phyloP scores from a whole-genome alignment of 2,113 vertebrate species.

The Lucifuga dentata region DNA sequence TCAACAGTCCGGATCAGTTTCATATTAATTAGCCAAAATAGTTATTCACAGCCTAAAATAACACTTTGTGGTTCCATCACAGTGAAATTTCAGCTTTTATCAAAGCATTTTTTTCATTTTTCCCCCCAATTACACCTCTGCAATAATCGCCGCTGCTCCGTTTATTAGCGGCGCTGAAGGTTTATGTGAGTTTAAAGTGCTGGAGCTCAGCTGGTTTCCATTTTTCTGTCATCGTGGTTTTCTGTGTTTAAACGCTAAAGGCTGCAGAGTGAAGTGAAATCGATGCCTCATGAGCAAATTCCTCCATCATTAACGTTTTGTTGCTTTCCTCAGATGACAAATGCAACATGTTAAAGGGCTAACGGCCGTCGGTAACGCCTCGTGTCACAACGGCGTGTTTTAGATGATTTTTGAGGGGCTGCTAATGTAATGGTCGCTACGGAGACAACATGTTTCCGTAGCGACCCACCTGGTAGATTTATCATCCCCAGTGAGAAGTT shows the following conservation, averaged over 20 bases:
- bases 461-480: background rate
- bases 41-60: constrained; percentile 28
- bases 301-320: constrained; percentile 44
- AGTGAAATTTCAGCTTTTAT: constrained; percentile 31
- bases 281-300: constrained; percentile 64
- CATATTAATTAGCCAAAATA: constrained; percentile 14
- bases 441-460: constrained; percentile 24
- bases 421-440: constrained; percentile 14
- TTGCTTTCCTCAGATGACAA: constrained; percentile 31
- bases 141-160: constrained; percentile 13
- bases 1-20: constrained; percentile 11
- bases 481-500: background rate
- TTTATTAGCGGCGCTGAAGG: constrained; percentile 44
- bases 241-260: constrained; percentile 50
- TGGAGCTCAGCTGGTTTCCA: constrained; percentile 73
- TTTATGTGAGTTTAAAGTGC: constrained; percentile 53
- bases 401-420: constrained; percentile 12
- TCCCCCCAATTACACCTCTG: constrained; percentile 3
- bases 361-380: background rate
- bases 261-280: constrained; percentile 47
- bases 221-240: constrained; percentile 69
- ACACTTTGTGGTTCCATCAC: background rate
- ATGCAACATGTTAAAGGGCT: constrained; percentile 30
- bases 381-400: too few relatives aligned
- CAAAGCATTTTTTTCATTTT: background rate